These are phyloP conservation scores for Drosophila parvula DNA, from an alignment of 1,140 invertebrate genomes.

Conservation along the genomic window DNA sequence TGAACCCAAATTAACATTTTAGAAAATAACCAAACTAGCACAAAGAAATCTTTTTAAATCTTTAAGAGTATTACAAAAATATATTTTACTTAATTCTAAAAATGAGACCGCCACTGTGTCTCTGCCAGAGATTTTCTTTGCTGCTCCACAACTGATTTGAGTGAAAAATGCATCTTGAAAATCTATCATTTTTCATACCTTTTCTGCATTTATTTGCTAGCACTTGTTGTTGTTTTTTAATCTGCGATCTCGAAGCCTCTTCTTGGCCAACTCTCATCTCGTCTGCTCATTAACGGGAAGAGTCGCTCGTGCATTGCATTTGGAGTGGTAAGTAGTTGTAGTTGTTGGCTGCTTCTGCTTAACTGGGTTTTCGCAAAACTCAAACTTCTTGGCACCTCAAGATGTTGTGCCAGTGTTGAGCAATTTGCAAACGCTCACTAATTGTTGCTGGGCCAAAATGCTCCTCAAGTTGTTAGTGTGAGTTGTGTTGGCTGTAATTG, in stretches of 20 bases:
- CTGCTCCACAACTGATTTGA: constrained; percentile 28
- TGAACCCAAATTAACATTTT: background rate
- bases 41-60: background rate
- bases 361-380: constrained; percentile 38
- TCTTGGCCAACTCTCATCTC: constrained; percentile 47
- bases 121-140: background rate
- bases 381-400: constrained; percentile 62
- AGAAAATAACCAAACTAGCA: too few species aligned
- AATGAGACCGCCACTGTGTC: background rate
- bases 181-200: constrained; percentile 21
- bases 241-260: constrained; percentile 42
- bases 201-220: constrained; percentile 8
- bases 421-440: constrained; percentile 42
- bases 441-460: constrained; percentile 46
- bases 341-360: constrained; percentile 43
- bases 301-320: constrained; percentile 53
- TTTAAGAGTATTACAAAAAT: too few species aligned
- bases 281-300: constrained; percentile 49
- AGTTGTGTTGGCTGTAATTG: constrained; percentile 26
- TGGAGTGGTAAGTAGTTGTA: constrained; percentile 20
- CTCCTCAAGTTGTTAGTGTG: constrained; percentile 15
- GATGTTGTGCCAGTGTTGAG: constrained; percentile 37
- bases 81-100: background rate
- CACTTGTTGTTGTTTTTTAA: constrained; percentile 24
- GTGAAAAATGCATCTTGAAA: constrained; percentile 27